Evolutionary conservation across 2,888 invertebrate species (phyloP).

Genomic region (Caenorhabditis afra): DNA sequence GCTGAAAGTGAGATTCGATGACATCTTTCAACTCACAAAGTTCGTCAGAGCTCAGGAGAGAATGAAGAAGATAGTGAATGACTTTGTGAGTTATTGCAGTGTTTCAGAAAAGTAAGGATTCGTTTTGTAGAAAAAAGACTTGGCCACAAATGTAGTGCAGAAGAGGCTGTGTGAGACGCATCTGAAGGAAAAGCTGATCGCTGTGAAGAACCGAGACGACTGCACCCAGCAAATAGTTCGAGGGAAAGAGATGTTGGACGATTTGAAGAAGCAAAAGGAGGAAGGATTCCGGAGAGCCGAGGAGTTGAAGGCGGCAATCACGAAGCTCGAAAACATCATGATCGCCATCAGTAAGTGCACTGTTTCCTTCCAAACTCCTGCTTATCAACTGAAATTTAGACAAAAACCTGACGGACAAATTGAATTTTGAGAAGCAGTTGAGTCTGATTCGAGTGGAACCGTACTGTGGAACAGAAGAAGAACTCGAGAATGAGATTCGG

Average conservation of each 20-base stretch:
- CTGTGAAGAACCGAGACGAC: slow-evolving; percentile 17
- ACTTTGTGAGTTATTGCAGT: slow-evolving; percentile 55
- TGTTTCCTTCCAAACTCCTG: slow-evolving; percentile 3
- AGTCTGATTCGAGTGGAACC: slow-evolving; percentile 52
- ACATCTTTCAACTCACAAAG: slow-evolving; percentile 92
- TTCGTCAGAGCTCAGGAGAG: slow-evolving; percentile 90
- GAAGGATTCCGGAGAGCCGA: slow-evolving; percentile 14
- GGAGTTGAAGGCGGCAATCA: slow-evolving; percentile 38
- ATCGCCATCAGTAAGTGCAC: slow-evolving; percentile 28
- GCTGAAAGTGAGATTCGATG: slow-evolving; percentile 96
- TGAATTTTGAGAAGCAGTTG: slow-evolving; percentile 60
- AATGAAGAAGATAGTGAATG: slow-evolving; percentile 83
- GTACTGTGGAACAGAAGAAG: slow-evolving; percentile 56
- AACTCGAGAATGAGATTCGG: slow-evolving; percentile 44
- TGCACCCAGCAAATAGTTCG: slow-evolving; percentile 11
- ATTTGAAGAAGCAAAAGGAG: slow-evolving; percentile 23
- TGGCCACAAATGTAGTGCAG: slow-evolving; percentile 21
- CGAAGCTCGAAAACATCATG: slow-evolving; percentile 25
- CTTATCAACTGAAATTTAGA: slow-evolving; percentile 20
- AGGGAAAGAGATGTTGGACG: slow-evolving; percentile 13
- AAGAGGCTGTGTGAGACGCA: slow-evolving; percentile 19
- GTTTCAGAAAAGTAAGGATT: no score
- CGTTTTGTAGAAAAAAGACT: slow-evolving; percentile 38
- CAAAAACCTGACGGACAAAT: slow-evolving; percentile 54
- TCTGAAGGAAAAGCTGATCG: slow-evolving; percentile 31